A percentile compares a stretch with the other conserved stretches of the same genome.
phyloP scores from a whole-genome alignment of 2,797 vertebrate genomes.

The Crocidura indochinensis region DNA sequence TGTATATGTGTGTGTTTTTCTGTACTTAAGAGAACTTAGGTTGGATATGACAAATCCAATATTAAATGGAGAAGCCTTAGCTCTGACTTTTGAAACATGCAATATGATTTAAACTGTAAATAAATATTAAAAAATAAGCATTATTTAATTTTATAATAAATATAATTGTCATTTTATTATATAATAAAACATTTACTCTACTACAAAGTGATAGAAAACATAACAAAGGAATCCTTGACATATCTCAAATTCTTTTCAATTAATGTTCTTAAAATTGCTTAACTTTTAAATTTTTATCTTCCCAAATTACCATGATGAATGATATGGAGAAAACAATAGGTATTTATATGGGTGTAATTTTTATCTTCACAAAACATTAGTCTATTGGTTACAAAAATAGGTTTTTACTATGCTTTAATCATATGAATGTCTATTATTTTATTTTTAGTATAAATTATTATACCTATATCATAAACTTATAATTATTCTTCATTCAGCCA shows the following conservation, averaged over 20 bases:
- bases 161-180: background rate
- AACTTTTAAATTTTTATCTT: background rate
- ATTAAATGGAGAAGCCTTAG: constrained; percentile 81
- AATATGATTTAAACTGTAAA: no score
- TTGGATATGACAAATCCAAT: constrained; percentile 75
- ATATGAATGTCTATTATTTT: no score
- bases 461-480: no score
- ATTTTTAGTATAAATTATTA: no score
- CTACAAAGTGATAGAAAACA: constrained; percentile 42
- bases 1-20: constrained; percentile 82
- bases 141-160: constrained; percentile 62
- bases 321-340: no score
- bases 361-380: no score
- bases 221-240: background rate
- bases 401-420: no score
- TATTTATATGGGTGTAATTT: no score
- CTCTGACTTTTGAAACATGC: constrained; percentile 48
- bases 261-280: background rate
- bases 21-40: constrained; percentile 82
- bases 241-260: background rate
- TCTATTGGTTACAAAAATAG: no score
- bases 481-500: no score
- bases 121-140: no score
- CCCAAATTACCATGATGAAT: no score
- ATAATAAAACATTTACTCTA: constrained; percentile 47